These are phyloP conservation scores for Avahi laniger DNA, from an alignment of 2,797 vertebrate genomes.

Conservation along the genomic window DNA sequence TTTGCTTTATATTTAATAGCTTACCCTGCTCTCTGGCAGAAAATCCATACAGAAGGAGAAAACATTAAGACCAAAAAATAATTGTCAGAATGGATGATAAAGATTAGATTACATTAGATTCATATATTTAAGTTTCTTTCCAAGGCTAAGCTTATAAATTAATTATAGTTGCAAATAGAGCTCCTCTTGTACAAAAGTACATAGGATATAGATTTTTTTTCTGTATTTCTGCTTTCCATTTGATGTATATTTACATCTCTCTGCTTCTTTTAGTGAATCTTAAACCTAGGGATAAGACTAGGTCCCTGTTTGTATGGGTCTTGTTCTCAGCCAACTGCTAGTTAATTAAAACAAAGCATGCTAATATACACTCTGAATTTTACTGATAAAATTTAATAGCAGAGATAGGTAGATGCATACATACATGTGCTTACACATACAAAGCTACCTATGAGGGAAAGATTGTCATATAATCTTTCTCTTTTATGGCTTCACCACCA, in stretches of 20 bases:
- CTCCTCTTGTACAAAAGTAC: neutral
- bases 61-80: neutral
- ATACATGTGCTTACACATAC: neutral
- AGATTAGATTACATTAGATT: neutral
- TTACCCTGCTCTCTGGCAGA: neutral
- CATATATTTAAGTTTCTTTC: neutral
- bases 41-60: neutral
- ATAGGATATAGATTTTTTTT: neutral
- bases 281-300: neutral
- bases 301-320: neutral
- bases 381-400: neutral
- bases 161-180: neutral
- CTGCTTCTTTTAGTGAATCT: neutral
- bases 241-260: neutral
- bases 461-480: slow-evolving; percentile 12
- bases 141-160: neutral
- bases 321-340: neutral
- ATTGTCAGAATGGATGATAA: neutral
- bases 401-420: neutral
- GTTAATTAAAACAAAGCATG: slow-evolving; percentile 47
- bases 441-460: neutral
- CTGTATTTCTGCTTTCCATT: neutral
- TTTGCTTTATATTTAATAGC: neutral
- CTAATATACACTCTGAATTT: slow-evolving; percentile 17
- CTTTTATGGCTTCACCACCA: neutral